Base-by-base conservation (phyloP, 2,888 invertebrate genomes). In the Cyrtodaria siliqua region DNA sequence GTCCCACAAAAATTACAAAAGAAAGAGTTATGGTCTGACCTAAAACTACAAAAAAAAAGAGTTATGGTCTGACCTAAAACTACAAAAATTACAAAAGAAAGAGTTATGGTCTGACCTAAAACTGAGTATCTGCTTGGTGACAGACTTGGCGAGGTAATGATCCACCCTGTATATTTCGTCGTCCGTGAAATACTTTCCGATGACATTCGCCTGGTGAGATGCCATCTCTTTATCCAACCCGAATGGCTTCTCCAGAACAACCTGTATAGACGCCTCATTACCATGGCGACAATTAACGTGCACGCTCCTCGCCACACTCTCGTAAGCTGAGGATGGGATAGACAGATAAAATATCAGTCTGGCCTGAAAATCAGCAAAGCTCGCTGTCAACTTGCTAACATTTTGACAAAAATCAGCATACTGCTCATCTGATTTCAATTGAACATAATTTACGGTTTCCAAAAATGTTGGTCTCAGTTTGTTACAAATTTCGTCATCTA, bases 241-340 rank as follows among this genome's bases (percentile, higher is more conserved):
- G 93, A 99, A 99, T 2, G 99, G 99, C 93, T 99, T 99, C 93
- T 99, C 99, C 79, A 99, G 96, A 64, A 99, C 99, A 49, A 99
- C 95, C 85, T 99, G 95, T 55, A 97, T 97, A 96, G 70, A 76
- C 33, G 49, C 24, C 2, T 24, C 38, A 0, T 59, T 55, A 2
- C 59, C 69, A 44, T 69, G 56, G n/a, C 68, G 66, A 75, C 87
- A 87, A 57, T 84, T 75, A 6, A 76, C 69, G 59, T 85, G 67
- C 6, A 88, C 68, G 60, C 55, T 74, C 26, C 69, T 66, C n/a
- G 84, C 74, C 12, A 83, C 84, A 53, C 68, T 72, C 12, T 81
- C 68, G 70, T 91, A 91, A 0, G 86, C 84, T 44, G 83, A 86
- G 0, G 92, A 90, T 9, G 92, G 91, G 47, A 91, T 84, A 12